Conservation (phyloP, 2,113 vertebrate genomes). For the Numenius arquata region DNA sequence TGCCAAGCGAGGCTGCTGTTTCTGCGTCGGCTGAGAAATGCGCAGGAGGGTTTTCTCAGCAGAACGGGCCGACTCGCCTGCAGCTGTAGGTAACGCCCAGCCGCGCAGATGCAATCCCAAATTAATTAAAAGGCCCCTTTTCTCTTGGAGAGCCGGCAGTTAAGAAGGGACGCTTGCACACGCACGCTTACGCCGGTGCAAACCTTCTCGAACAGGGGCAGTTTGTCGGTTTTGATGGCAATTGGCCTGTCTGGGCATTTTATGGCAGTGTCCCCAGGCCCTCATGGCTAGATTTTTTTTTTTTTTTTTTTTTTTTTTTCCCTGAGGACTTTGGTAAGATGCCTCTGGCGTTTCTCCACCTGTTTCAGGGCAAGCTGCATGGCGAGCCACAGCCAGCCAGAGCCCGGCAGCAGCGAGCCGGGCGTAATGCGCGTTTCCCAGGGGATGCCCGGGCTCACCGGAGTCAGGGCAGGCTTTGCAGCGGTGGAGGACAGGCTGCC, state of each 20-base stretch:
- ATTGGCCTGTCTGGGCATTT: neutral
- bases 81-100: neutral
- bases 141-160: neutral
- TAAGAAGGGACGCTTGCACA: neutral
- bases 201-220: neutral
- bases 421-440: neutral
- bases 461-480: neutral
- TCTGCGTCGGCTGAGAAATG: constrained; percentile 8
- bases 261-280: neutral
- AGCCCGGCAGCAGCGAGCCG: neutral
- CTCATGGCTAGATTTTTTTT: neutral
- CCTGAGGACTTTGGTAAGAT: constrained; percentile 9
- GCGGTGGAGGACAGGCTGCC: neutral
- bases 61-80: neutral
- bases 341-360: neutral
- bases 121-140: neutral
- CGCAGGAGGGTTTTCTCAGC: neutral
- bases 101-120: neutral
- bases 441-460: neutral
- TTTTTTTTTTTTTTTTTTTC: neutral
- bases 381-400: neutral
- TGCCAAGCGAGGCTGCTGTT: neutral
- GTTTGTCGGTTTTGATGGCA: neutral
- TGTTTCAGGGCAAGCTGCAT: neutral
- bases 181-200: neutral